Conservation (phyloP, 2,888 invertebrate genomes). For the Pinctada fucata region DNA sequence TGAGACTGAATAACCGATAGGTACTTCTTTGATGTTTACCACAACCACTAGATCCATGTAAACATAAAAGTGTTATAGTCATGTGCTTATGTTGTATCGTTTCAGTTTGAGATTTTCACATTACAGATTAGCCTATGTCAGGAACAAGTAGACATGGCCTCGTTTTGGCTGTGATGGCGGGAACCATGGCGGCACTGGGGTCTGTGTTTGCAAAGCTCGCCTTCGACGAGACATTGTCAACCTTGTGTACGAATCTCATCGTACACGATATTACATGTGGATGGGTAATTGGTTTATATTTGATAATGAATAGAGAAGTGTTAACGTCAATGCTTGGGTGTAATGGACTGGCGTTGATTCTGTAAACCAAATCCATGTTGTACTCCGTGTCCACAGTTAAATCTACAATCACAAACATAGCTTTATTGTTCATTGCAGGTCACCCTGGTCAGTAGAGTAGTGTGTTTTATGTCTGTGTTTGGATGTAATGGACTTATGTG, state of each 20-base stretch:
- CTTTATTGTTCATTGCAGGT: slow-evolving; percentile 65
- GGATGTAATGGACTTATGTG: slow-evolving; percentile 78
- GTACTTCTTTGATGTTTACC: too few relatives aligned
- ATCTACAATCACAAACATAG: slow-evolving; percentile 78
- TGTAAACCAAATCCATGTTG: slow-evolving; percentile 78
- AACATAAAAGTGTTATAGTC: too few relatives aligned
- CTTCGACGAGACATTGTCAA: slow-evolving; percentile 50
- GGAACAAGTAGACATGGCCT: slow-evolving; percentile 44
- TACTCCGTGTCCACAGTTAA: slow-evolving; percentile 77
- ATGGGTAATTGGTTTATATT: slow-evolving; percentile 13
- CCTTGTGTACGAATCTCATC: slow-evolving; percentile 18
- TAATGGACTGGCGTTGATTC: slow-evolving; percentile 78
- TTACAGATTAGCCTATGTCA: too few relatives aligned
- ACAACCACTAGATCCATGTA: too few relatives aligned
- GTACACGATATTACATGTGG: slow-evolving; percentile 1
- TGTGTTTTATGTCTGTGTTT: slow-evolving; percentile 75
- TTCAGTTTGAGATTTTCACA: too few relatives aligned
- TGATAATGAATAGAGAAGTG: too few relatives aligned
- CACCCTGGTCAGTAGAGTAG: slow-evolving; percentile 66
- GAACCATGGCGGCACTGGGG: slow-evolving; percentile 76
- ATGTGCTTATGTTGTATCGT: too few relatives aligned
- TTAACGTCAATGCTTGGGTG: slow-evolving; percentile 70
- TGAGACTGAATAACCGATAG: too few relatives aligned
- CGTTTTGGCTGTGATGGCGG: slow-evolving; percentile 73
- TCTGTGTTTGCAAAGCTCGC: slow-evolving; percentile 77